Evolutionary conservation across 2,797 vertebrate genomes (phyloP).

Genomic region (Rousettus madagascariensis): DNA sequence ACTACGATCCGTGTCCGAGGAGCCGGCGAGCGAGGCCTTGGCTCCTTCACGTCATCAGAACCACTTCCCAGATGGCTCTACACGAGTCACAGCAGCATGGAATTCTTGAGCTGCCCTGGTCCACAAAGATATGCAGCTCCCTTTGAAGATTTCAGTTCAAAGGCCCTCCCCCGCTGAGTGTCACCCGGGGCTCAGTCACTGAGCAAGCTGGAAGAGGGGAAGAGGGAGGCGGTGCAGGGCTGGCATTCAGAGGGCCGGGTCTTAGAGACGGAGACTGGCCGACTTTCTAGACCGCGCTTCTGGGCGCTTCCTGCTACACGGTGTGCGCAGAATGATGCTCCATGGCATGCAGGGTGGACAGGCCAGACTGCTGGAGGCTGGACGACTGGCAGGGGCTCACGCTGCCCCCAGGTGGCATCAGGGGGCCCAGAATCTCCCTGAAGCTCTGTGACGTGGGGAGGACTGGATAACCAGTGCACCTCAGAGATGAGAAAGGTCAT

Average conservation of each 20-base stretch:
- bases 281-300: neutral
- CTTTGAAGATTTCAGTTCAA: conserved; percentile 20
- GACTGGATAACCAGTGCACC: neutral
- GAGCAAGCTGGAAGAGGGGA: neutral
- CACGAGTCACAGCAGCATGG: neutral
- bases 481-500: neutral
- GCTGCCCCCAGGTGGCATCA: neutral
- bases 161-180: neutral
- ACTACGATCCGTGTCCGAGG: neutral
- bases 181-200: neutral
- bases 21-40: neutral
- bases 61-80: neutral
- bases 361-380: neutral
- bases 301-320: neutral
- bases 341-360: neutral
- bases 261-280: neutral
- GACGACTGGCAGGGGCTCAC: neutral
- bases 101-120: neutral
- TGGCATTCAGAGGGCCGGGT: too few relatives aligned
- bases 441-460: neutral
- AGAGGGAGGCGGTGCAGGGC: neutral
- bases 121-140: neutral
- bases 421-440: too few relatives aligned
- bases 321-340: neutral
- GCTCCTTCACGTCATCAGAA: neutral